Evolutionary conservation across 2,113 vertebrate genomes (phyloP).

Genomic region (Haemorhous mexicanus): DNA sequence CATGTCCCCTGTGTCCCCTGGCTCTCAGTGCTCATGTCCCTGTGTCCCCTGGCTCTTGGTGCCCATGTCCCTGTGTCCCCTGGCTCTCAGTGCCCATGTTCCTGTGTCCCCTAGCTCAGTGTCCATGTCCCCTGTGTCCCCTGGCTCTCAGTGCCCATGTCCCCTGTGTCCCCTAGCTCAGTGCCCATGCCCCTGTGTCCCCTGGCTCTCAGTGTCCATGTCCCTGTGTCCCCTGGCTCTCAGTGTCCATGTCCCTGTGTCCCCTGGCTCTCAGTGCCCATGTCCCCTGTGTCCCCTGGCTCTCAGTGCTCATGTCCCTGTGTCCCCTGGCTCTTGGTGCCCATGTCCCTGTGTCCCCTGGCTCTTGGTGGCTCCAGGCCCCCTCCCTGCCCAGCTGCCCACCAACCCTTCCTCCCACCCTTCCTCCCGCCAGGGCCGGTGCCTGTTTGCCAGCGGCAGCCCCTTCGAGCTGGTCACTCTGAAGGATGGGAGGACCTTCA

Average conservation of each 20-base stretch:
- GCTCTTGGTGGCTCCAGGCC: background rate
- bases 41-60: background rate
- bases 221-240: background rate
- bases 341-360: too few species aligned
- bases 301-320: too few species aligned
- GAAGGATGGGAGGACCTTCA: slow-evolving; percentile 81
- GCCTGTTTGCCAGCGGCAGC: slow-evolving; percentile 95
- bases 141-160: too few species aligned
- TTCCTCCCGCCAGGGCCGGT: slow-evolving; percentile 78
- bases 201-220: too few species aligned
- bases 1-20: too few species aligned
- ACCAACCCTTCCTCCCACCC: background rate
- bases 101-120: background rate
- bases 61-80: too few species aligned
- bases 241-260: too few species aligned
- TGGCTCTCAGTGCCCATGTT: too few species aligned
- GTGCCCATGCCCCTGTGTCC: too few species aligned
- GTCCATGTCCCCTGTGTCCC: too few species aligned
- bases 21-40: background rate
- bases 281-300: background rate
- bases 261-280: background rate
- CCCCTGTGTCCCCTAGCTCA: background rate
- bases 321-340: too few species aligned
- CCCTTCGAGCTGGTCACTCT: slow-evolving; percentile 89
- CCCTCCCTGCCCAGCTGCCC: background rate